phyloP scores from a whole-genome alignment of 37 sponge, comb jelly and placozoan species.

The Chondrosia reniformis region DNA sequence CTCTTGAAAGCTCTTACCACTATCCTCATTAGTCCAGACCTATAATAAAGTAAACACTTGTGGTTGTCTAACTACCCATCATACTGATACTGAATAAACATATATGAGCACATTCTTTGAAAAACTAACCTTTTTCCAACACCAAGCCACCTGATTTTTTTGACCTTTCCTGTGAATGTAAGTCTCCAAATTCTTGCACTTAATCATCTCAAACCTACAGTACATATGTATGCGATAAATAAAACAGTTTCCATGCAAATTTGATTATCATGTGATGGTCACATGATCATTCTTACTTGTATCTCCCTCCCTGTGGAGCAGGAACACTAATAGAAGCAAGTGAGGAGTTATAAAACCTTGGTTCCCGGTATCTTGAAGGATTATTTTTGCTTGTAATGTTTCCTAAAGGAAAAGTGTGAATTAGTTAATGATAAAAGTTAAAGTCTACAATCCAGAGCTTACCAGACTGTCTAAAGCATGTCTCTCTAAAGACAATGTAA shows the following conservation, averaged over 20 bases:
- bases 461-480: conserved; percentile 49
- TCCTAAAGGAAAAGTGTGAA: background rate
- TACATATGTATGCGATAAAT: too few relatives aligned
- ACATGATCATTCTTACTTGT: too few relatives aligned
- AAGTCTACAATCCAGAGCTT: too few relatives aligned
- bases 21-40: conserved; percentile 40
- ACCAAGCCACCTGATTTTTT: conserved; percentile 42
- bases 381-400: background rate
- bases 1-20: conserved; percentile 36
- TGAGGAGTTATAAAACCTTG: background rate
- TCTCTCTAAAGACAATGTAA: conserved; percentile 54
- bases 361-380: background rate
- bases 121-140: conserved; percentile 47
- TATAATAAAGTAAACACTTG: conserved; percentile 32
- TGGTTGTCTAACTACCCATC: too few relatives aligned
- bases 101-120: background rate
- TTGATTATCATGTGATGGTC: too few relatives aligned
- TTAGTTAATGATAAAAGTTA: too few relatives aligned
- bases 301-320: conserved; percentile 12
- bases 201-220: conserved; percentile 11
- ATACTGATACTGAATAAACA: background rate
- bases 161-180: conserved; percentile 34
- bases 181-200: conserved; percentile 33
- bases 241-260: too few relatives aligned
- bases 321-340: conserved; percentile 19